Evolutionary conservation across 92 coral and sea anemone genomes (phyloP), one percentile per base, ranked within the genome.

Genomic region (Umimayanthus chanpuru): DNA sequence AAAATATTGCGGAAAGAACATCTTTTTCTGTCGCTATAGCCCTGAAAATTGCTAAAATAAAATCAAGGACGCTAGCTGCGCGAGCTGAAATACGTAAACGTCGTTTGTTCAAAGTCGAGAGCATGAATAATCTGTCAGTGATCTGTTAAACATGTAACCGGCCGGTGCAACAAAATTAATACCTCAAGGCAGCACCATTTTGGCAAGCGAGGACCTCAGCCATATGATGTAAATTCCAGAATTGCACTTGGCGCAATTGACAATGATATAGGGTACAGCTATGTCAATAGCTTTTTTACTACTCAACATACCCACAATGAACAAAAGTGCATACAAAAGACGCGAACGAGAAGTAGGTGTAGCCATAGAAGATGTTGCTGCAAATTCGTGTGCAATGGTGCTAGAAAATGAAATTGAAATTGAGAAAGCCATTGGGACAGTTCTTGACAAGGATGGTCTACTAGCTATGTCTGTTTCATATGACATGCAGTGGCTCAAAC

Each of bases 241-340:
- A 36, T 81, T 43, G 87, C 82, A 47, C 86, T 88, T 71, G 90
- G 81, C 36, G 85, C 79, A 21, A 80, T 73, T 80, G 86, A 88
- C 68, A 32, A 32, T 32, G 36, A 2, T 0, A 32, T 32, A 32
- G 36, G 36, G 36, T 32, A 32, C 36, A 32, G 71, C 58, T 88
- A 89, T 30, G 21, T 89, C 50, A 92, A 92, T 68, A 77, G 21
- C 5, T 73, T 92, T 9, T 14, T 86, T 12, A 73, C 88, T 2
- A 25, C 92, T 1, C 50, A 86, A 89, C 64, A 89, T 92, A 14
- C 94, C 92, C 28, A 85, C 88, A 85, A 39, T 92, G 29, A 85
- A 82, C 29, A 88, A 85, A 43, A 32, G 36, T 32, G 36, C 36
- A 32, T 32, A 32, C 36, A 32, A 32, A 32, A 32, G 36, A 32